These are phyloP conservation scores for Pristionchus japonicus DNA, from an alignment of 2,888 invertebrate genomes.

Conservation along the genomic window DNA sequence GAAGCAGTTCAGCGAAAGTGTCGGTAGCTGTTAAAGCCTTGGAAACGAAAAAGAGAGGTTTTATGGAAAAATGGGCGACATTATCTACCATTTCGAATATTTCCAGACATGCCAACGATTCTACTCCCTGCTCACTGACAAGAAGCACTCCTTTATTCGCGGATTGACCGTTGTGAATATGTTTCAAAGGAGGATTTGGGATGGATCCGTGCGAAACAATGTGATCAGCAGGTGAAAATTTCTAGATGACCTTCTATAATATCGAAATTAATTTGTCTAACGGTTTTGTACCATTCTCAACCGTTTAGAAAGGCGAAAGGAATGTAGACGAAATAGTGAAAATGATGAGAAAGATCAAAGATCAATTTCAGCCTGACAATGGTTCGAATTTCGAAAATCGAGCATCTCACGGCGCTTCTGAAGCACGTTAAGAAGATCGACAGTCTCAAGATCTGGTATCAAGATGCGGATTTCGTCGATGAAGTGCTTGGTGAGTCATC, in stretches of 20 bases:
- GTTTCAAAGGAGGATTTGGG: conserved; percentile 24
- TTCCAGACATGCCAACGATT: conserved; percentile 34
- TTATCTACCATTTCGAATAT: background rate
- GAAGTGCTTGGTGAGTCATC: conserved; percentile 4
- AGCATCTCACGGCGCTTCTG: background rate
- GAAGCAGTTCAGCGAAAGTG: too few species aligned
- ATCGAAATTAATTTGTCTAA: too few species aligned
- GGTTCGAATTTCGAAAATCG: background rate
- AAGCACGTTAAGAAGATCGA: background rate
- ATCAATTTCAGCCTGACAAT: background rate
- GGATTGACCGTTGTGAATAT: conserved; percentile 31
- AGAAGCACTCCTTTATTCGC: background rate
- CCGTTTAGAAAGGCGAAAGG: too few species aligned
- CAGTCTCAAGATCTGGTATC: conserved; percentile 38
- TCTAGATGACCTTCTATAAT: too few species aligned
- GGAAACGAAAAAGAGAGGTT: background rate
- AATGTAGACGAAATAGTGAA: too few species aligned
- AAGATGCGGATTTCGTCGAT: background rate
- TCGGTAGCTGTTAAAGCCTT: too few species aligned
- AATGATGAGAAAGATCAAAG: too few species aligned
- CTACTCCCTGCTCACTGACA: conserved; percentile 8
- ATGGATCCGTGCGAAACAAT: background rate
- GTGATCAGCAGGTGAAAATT: conserved; percentile 25
- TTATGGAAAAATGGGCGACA: background rate
- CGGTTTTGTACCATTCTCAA: too few species aligned